Evolutionary conservation across 2,797 vertebrate genomes (phyloP).

Genomic region (Coreius guichenoti): DNA sequence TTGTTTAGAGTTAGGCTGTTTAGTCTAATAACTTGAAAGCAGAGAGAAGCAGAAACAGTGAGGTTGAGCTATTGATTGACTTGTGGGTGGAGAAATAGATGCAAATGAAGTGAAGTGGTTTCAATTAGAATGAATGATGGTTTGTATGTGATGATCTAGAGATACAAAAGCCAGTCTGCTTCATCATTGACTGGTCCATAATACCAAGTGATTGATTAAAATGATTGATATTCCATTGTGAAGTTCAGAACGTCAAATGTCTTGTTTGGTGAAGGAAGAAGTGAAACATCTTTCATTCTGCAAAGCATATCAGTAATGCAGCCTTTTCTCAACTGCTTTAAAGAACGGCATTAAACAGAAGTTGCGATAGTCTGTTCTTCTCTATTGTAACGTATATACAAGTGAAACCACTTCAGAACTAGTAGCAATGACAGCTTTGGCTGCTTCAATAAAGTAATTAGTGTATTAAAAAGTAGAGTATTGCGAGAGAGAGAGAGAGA

Average conservation of each 20-base stretch:
- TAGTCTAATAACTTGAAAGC: not conserved
- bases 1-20: not conserved
- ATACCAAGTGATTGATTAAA: conserved; percentile 9
- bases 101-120: not conserved
- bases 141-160: not conserved
- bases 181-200: not conserved
- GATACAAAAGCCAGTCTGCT: not conserved
- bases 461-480: not conserved
- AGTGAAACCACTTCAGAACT: not conserved
- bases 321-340: not conserved
- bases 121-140: not conserved
- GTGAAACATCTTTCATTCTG: not conserved
- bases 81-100: not conserved
- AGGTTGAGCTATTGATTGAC: not conserved
- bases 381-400: not conserved
- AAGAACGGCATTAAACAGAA: not conserved
- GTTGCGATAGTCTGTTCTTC: not conserved
- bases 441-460: not conserved
- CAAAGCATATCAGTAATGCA: conserved; percentile 6
- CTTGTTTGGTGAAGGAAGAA: not conserved
- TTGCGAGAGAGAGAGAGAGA: too few species aligned
- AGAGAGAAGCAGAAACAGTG: not conserved
- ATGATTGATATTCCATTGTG: not conserved
- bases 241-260: not conserved
- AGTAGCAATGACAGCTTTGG: not conserved